These are phyloP conservation scores for Euplexia lucipara DNA, from an alignment of 2,888 invertebrate species.

Conservation along the genomic window DNA sequence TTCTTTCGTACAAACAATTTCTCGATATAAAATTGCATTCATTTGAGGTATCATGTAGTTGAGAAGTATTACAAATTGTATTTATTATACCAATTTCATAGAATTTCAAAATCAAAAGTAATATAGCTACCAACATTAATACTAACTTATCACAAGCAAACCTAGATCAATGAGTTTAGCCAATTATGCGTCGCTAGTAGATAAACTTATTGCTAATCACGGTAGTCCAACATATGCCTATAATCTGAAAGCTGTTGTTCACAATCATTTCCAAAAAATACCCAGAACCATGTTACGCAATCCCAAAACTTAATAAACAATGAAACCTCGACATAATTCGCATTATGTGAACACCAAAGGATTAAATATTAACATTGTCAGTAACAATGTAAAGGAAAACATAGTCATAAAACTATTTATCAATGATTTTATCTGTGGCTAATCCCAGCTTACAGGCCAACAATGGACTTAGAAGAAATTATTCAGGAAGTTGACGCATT, in stretches of 20 bases:
- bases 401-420: constrained; percentile 66
- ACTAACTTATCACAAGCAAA: too few species aligned
- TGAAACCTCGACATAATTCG: constrained; percentile 16
- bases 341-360: constrained; percentile 46
- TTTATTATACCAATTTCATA: too few species aligned
- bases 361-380: constrained; percentile 54
- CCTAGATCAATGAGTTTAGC: too few species aligned
- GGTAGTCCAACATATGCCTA: too few species aligned
- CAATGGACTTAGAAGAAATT: constrained; percentile 68
- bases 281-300: constrained; percentile 42
- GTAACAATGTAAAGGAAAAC: constrained; percentile 60
- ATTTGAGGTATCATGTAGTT: too few species aligned
- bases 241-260: not conserved
- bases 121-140: too few species aligned
- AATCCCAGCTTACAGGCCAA: constrained; percentile 74
- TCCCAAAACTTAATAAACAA: constrained; percentile 12
- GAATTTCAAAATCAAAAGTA: too few species aligned
- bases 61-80: too few species aligned
- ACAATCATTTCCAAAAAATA: not conserved
- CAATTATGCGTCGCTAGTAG: too few species aligned
- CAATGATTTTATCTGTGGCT: constrained; percentile 75
- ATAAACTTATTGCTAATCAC: too few species aligned
- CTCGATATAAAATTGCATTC: too few species aligned
- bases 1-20: too few species aligned
- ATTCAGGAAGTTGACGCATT: constrained; percentile 87